phyloP scores from a whole-genome alignment of 2,888 invertebrate species.

The Hymenopus coronatus region DNA sequence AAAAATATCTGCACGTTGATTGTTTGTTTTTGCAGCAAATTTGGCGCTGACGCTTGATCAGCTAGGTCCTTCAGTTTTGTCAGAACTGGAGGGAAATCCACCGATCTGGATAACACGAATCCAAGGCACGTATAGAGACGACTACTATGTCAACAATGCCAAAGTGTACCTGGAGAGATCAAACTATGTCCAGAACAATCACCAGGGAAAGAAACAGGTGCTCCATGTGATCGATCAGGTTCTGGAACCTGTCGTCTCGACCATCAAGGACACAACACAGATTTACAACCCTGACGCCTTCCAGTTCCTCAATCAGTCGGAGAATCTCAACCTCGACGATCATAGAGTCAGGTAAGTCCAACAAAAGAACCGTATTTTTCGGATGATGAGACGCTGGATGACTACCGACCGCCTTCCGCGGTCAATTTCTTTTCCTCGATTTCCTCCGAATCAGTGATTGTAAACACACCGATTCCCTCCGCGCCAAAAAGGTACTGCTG shows the following conservation, averaged over 20 bases:
- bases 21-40: conserved; percentile 59
- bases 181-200: conserved; percentile 59
- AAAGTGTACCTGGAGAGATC: conserved; percentile 68
- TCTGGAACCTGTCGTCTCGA: conserved; percentile 65
- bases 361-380: no score
- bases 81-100: conserved; percentile 81
- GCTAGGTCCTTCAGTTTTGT: conserved; percentile 66
- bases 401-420: no score
- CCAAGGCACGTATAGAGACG: conserved; percentile 59
- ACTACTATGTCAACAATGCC: conserved; percentile 85
- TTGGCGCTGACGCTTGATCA: conserved; percentile 67
- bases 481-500: no score
- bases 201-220: conserved; percentile 61
- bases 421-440: no score
- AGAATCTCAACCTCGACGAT: conserved; percentile 68
- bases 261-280: conserved; percentile 55
- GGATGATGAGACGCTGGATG: no score
- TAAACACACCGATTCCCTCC: no score
- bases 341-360: conserved; percentile 65
- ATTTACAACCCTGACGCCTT: conserved; percentile 79
- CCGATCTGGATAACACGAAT: conserved; percentile 78
- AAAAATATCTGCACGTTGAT: neutral
- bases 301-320: conserved; percentile 74
- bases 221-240: conserved; percentile 87
- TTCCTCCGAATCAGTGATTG: no score